These are phyloP conservation scores for Andrena camellia DNA, from an alignment of 2,888 invertebrate genomes.

Conservation along the genomic window DNA sequence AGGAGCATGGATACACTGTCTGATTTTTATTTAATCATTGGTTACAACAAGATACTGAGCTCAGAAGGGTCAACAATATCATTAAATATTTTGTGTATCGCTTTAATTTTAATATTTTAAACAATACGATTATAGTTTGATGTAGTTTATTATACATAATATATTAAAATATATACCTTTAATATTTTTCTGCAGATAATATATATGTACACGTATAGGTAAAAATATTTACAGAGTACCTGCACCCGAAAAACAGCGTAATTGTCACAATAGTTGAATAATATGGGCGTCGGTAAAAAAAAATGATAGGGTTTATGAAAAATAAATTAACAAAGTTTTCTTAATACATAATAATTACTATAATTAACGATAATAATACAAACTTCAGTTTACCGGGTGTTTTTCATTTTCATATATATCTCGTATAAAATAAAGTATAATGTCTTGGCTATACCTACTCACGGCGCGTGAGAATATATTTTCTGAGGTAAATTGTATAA, in stretches of 20 bases:
- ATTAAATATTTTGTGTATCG: constrained; percentile 83
- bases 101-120: constrained; percentile 82
- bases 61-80: constrained; percentile 83
- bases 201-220: constrained; percentile 80
- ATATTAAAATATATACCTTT: constrained; percentile 85
- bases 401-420: constrained; percentile 53
- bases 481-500: constrained; percentile 81
- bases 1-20: constrained; percentile 71
- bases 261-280: constrained; percentile 56
- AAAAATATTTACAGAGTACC: constrained; percentile 82
- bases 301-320: constrained; percentile 62
- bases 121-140: constrained; percentile 84
- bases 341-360: constrained; percentile 68
- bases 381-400: constrained; percentile 68
- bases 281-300: constrained; percentile 54
- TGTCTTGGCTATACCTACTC: constrained; percentile 64
- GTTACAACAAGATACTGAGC: constrained; percentile 83
- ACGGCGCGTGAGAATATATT: constrained; percentile 66
- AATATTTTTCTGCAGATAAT: constrained; percentile 81
- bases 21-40: constrained; percentile 83
- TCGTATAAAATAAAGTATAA: constrained; percentile 70
- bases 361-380: constrained; percentile 76
- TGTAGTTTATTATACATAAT: constrained; percentile 84
- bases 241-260: constrained; percentile 78
- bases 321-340: constrained; percentile 77